These are phyloP conservation scores for Tetropium fuscum DNA, from an alignment of 2,888 invertebrate species.

Conservation along the genomic window DNA sequence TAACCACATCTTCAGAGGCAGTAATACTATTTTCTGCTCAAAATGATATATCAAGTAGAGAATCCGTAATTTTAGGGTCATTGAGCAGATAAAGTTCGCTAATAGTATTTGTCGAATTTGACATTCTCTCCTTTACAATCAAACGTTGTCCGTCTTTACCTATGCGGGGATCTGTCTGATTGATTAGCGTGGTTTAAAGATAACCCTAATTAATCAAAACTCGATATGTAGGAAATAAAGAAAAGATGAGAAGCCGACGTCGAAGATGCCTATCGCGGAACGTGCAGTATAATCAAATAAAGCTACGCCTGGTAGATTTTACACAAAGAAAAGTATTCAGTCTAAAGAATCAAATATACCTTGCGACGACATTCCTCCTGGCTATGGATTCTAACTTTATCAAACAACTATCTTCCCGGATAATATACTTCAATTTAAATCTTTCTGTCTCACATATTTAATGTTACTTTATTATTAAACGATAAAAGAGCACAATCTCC, in stretches of 20 bases:
- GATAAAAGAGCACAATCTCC: slow-evolving; percentile 5
- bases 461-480: slow-evolving; percentile 8
- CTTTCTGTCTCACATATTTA: slow-evolving; percentile 9
- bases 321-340: slow-evolving; percentile 52
- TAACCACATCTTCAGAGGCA: no score
- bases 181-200: slow-evolving; percentile 10
- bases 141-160: no score
- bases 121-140: no score
- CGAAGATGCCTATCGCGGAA: slow-evolving; percentile 29
- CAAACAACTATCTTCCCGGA: slow-evolving; percentile 29
- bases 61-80: no score
- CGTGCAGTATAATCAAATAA: slow-evolving; percentile 50
- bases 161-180: no score
- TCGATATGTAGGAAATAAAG: slow-evolving; percentile 17
- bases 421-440: slow-evolving; percentile 28
- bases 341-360: slow-evolving; percentile 50
- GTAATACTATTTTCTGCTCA: no score
- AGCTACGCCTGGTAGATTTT: slow-evolving; percentile 45
- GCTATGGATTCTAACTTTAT: slow-evolving; percentile 50
- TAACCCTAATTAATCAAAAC: slow-evolving; percentile 24
- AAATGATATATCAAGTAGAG: no score
- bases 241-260: slow-evolving; percentile 13
- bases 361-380: slow-evolving; percentile 46
- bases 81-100: no score
- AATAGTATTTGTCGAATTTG: no score